These are phyloP conservation scores for Spheniscus humboldti DNA, from an alignment of 2,797 vertebrate species.

Conservation along the genomic window DNA sequence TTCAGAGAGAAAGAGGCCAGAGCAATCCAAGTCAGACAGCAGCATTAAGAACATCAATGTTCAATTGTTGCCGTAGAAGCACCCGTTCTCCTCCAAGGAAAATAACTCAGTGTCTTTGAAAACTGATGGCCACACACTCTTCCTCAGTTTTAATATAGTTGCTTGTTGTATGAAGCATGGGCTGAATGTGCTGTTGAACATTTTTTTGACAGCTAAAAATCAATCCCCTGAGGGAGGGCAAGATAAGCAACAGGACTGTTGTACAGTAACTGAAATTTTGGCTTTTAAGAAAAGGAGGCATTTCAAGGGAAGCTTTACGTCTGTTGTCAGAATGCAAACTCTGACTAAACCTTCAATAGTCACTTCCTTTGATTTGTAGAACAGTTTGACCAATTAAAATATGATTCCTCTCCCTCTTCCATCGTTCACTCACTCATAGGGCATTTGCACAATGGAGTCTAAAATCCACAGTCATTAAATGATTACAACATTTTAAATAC, in stretches of 20 bases:
- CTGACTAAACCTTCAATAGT: neutral
- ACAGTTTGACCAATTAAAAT: neutral
- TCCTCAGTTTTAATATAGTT: neutral
- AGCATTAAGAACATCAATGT: neutral
- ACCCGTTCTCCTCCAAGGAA: neutral
- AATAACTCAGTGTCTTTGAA: slow-evolving; percentile 4
- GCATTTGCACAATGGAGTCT: neutral
- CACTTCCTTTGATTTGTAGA: neutral
- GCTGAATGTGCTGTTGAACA: neutral
- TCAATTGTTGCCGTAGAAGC: neutral
- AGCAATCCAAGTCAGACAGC: neutral
- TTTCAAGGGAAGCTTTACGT: neutral
- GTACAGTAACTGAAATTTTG: neutral
- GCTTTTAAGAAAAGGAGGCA: neutral
- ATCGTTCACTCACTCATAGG: neutral
- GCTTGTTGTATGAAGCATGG: neutral
- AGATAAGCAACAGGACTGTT: neutral
- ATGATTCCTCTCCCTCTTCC: neutral
- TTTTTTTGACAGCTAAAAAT: neutral
- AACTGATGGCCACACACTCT: neutral
- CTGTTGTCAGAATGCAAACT: neutral
- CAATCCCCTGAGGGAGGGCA: neutral
- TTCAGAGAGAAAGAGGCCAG: neutral
- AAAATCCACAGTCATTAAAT: neutral
- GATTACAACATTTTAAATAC: neutral